Percentiles rank a stretch among this genome's conserved stretches.
Conservation (phyloP, 2,888 invertebrate species). For the Nemotelus pantherinus region DNA sequence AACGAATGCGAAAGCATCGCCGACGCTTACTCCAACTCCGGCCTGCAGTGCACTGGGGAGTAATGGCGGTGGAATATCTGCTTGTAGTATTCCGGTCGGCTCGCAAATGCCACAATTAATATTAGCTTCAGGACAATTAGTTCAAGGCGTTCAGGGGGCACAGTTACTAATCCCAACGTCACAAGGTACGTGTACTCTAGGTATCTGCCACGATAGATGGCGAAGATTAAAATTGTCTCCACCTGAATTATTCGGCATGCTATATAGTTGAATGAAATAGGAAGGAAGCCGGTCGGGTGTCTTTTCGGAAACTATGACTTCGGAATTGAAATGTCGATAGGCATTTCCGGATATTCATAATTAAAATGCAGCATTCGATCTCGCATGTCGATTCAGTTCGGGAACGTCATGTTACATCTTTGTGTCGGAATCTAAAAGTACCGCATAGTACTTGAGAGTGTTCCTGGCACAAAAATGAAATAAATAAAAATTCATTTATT, state of each 20-base stretch:
- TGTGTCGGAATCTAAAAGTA: no score
- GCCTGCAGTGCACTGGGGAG: conserved; percentile 60
- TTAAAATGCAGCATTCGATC: no score
- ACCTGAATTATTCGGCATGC: conserved; percentile 18
- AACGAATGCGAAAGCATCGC: conserved; percentile 68
- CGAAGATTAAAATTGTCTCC: conserved; percentile 36
- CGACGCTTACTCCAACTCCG: conserved; percentile 69
- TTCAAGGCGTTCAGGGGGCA: conserved; percentile 92
- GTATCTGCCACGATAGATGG: conserved; percentile 31
- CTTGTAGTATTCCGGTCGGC: conserved; percentile 58
- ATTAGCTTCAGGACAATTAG: conserved; percentile 89
- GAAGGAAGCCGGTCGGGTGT: neutral
- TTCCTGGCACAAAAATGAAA: no score
- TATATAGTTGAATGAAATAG: conserved; percentile 1
- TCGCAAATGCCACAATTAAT: conserved; percentile 86
- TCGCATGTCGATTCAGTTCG: no score
- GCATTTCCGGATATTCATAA: no score
- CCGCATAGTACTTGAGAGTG: no score
- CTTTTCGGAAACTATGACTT: neutral
- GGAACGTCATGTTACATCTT: no score
- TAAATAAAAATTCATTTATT: no score
- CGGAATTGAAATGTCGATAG: no score
- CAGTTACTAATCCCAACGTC: conserved; percentile 95
- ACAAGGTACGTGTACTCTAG: conserved; percentile 73
- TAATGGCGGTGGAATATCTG: conserved; percentile 70